Evolutionary conservation across 2,888 invertebrate species (phyloP).

Genomic region (Agrotis puta): DNA sequence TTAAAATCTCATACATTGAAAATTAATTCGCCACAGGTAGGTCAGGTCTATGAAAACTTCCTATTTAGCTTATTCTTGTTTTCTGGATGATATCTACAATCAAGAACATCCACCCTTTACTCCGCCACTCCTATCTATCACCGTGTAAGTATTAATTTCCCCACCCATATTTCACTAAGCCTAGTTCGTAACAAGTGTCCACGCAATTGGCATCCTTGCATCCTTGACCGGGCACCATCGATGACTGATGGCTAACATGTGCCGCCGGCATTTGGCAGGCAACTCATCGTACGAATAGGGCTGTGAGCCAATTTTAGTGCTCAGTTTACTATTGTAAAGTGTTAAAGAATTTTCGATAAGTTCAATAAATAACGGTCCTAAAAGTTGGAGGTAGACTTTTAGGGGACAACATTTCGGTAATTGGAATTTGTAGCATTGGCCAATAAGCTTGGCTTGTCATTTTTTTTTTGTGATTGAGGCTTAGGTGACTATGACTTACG

Average conservation of each 20-base stretch:
- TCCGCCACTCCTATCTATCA: constrained; percentile 56
- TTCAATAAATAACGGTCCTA: too few relatives aligned
- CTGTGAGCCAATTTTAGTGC: constrained; percentile 63
- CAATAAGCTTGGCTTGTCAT: too few relatives aligned
- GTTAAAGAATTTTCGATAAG: neutral
- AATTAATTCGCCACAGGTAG: too few relatives aligned
- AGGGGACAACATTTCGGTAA: too few relatives aligned
- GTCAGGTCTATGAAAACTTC: too few relatives aligned
- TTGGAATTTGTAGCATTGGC: too few relatives aligned
- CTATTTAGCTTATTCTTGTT: too few relatives aligned
- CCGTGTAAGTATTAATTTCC: constrained; percentile 49
- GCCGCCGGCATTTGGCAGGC: constrained; percentile 81
- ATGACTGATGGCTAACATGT: constrained; percentile 89
- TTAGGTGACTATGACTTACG: too few relatives aligned
- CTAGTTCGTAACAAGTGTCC: constrained; percentile 80
- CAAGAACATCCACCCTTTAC: constrained; percentile 20
- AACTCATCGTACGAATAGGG: constrained; percentile 84
- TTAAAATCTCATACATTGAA: too few relatives aligned
- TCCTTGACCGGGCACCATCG: constrained; percentile 88
- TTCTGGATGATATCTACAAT: neutral
- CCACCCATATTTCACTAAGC: constrained; percentile 60
- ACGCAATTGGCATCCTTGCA: constrained; percentile 85
- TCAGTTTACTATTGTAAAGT: neutral
- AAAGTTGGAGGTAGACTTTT: too few relatives aligned
- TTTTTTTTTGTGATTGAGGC: too few relatives aligned